phyloP scores from a whole-genome alignment of 2,113 vertebrate species.

The Isurus oxyrinchus region DNA sequence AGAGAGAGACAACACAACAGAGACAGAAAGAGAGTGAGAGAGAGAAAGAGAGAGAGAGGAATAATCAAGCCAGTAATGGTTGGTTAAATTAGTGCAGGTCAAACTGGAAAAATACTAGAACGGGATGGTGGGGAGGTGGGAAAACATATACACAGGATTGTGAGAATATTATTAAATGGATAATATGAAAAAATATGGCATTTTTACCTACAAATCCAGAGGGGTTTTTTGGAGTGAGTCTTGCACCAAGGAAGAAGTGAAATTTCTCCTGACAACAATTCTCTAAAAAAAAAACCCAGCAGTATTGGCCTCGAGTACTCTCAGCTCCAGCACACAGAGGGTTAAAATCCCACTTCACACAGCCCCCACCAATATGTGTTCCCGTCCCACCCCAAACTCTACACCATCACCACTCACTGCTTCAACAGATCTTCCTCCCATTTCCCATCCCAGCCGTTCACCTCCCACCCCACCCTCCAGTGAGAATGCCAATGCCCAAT shows the following conservation, averaged over 20 bases:
- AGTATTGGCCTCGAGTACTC: not conserved
- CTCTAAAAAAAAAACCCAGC: not conserved
- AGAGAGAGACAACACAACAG: not conserved
- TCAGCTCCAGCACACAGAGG: too few species aligned
- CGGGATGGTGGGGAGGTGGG: not conserved
- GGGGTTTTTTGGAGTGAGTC: not conserved
- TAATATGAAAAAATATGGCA: not conserved
- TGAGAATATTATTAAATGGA: not conserved
- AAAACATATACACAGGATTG: not conserved
- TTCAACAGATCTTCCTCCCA: not conserved
- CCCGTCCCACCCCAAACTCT: not conserved
- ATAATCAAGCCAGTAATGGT: slow-evolving; percentile 6
- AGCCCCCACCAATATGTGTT: not conserved
- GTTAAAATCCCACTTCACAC: not conserved
- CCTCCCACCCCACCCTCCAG: too few species aligned
- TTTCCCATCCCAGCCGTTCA: not conserved
- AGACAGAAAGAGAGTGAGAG: not conserved
- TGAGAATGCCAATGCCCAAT: not conserved
- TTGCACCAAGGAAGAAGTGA: not conserved
- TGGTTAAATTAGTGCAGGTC: not conserved
- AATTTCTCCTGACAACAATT: not conserved
- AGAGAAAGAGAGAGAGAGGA: slow-evolving; percentile 8
- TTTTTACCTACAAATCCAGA: not conserved
- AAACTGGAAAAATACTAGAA: not conserved
- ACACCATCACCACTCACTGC: not conserved